Evolutionary conservation across 30 jellyfish, hydroid and myxozoan species (phyloP).

Genomic region (Chrysaora quinquecirrha): DNA sequence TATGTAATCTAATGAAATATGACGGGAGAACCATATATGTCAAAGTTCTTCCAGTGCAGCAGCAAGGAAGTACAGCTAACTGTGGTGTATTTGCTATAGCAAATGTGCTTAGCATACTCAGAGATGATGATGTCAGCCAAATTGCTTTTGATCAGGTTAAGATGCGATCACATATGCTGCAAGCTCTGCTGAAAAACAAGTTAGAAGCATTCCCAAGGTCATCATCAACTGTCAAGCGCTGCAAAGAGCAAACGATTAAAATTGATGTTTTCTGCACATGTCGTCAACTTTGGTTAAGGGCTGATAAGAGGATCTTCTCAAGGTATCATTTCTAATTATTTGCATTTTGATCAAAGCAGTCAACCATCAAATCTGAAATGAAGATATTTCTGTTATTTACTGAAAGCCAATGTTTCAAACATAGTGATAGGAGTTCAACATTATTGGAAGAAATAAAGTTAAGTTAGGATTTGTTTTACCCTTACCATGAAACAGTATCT

Average conservation of each 20-base stretch:
- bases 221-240: neutral
- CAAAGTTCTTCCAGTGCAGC: conserved; percentile 31
- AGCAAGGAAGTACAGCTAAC: conserved; percentile 6
- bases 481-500: too few species aligned
- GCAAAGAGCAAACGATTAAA: neutral
- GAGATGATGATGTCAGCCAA: neutral
- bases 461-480: too few species aligned
- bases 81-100: conserved; percentile 39
- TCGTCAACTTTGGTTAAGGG: conserved; percentile 16
- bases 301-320: neutral
- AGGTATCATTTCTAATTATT: too few species aligned
- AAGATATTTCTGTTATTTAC: too few species aligned
- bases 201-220: conserved; percentile 10
- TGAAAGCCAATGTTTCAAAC: too few species aligned
- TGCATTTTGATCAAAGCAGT: too few species aligned
- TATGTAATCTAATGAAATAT: conserved; percentile 3
- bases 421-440: too few species aligned
- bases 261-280: conserved; percentile 10
- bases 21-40: neutral
- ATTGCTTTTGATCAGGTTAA: neutral
- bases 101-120: conserved; percentile 1
- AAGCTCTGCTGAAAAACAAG: neutral
- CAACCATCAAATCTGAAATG: too few species aligned
- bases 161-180: conserved; percentile 29
- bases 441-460: too few species aligned